phyloP scores from a whole-genome alignment of 2,113 vertebrate genomes.

The Boulengeromyrus knoepffleri region DNA sequence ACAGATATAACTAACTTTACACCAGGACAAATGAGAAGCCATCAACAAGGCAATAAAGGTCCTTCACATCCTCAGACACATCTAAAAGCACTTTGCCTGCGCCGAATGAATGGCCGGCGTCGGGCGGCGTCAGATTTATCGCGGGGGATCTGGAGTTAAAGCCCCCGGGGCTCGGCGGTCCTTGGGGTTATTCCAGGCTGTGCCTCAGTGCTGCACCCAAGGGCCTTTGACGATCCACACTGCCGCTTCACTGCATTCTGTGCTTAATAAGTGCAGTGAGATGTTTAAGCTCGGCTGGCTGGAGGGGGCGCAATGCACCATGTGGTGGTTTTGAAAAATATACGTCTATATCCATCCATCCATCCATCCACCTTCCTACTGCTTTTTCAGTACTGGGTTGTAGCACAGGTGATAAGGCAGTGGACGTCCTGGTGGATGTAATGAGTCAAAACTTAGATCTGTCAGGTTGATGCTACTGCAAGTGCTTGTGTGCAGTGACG shows the following conservation, averaged over 20 bases:
- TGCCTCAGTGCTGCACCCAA: constrained; percentile 33
- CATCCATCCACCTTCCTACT: not conserved
- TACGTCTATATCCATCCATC: not conserved
- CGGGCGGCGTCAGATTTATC: constrained; percentile 57
- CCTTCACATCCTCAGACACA: constrained; percentile 50
- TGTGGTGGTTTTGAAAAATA: not conserved
- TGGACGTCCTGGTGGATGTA: not conserved
- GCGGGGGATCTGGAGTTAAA: constrained; percentile 35
- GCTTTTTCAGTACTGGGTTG: not conserved
- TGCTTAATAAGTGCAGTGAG: not conserved
- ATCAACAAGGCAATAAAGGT: constrained; percentile 39
- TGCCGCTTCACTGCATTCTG: constrained; percentile 24
- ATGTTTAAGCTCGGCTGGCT: not conserved
- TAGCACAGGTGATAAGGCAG: not conserved
- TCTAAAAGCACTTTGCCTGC: constrained; percentile 52
- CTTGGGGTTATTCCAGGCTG: constrained; percentile 48
- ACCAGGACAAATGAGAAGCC: constrained; percentile 43
- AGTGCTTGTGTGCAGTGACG: not conserved
- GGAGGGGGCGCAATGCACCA: not conserved
- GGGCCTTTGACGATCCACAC: not conserved
- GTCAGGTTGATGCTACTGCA: not conserved
- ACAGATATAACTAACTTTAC: constrained; percentile 43
- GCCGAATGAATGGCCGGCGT: constrained; percentile 45
- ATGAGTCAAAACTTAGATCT: not conserved
- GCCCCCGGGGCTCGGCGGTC: constrained; percentile 37